Evolutionary conservation across 2,797 vertebrate species (phyloP).

Genomic region (Argya squamiceps): DNA sequence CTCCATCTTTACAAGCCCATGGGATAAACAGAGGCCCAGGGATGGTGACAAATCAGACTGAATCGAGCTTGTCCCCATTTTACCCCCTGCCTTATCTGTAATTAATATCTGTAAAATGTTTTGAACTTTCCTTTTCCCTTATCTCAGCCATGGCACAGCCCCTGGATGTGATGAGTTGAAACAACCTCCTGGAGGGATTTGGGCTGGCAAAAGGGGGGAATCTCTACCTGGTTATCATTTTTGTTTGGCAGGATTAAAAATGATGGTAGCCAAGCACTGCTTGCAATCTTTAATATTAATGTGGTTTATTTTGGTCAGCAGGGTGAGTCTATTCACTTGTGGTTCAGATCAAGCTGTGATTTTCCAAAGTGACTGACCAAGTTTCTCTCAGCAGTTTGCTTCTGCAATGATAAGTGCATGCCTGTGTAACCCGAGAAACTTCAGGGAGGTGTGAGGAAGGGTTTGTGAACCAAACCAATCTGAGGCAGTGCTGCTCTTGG

Average conservation of each 20-base stretch:
- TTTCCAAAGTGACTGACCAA: background rate
- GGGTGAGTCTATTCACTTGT: background rate
- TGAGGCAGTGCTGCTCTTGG: background rate
- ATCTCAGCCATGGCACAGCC: background rate
- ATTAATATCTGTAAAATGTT: background rate
- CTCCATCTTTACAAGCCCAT: background rate
- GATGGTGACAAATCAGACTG: background rate
- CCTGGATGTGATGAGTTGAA: background rate
- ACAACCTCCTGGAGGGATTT: background rate
- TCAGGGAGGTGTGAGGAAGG: background rate
- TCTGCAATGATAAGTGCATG: background rate
- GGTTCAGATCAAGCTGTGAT: background rate
- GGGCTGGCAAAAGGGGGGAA: background rate
- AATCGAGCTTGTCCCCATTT: background rate
- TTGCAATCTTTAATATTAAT: background rate
- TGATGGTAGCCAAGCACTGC: background rate
- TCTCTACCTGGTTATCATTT: background rate
- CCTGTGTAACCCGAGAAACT: background rate
- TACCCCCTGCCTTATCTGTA: background rate
- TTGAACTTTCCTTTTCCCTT: conserved; percentile 16
- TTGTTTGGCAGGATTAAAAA: background rate
- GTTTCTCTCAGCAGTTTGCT: background rate
- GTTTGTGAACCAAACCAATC: background rate
- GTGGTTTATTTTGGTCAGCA: background rate
- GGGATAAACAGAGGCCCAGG: background rate